phyloP scores from a whole-genome alignment of 2,113 vertebrate species.

The Oreochromis niloticus region DNA sequence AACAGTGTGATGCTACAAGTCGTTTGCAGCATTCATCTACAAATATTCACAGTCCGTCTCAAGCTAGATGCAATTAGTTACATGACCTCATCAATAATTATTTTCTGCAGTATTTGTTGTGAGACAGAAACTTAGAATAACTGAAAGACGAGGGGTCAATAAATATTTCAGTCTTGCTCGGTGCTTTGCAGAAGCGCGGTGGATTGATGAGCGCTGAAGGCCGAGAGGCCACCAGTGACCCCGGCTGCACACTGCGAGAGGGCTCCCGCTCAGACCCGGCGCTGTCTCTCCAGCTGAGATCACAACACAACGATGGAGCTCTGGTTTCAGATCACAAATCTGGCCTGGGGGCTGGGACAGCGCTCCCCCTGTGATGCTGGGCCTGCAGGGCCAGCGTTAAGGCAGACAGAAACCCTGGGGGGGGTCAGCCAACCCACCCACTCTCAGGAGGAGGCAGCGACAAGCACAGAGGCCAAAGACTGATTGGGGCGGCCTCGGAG shows the following conservation, averaged over 20 bases:
- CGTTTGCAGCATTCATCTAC: conserved; percentile 14
- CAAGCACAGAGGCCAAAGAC: conserved; percentile 42
- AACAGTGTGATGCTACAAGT: conserved; percentile 4
- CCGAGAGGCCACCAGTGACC: conserved; percentile 57
- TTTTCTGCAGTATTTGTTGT: conserved; percentile 1
- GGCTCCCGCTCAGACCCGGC: conserved; percentile 49
- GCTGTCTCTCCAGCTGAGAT: conserved; percentile 74
- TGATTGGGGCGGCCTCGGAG: conserved; percentile 36
- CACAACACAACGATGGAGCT: conserved; percentile 61
- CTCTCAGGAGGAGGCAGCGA: conserved; percentile 52
- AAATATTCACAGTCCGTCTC: background rate
- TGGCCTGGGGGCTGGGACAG: conserved; percentile 44
- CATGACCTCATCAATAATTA: conserved; percentile 27
- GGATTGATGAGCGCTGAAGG: conserved; percentile 50
- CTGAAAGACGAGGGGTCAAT: background rate
- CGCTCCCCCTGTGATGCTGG: conserved; percentile 44
- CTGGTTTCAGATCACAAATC: conserved; percentile 68
- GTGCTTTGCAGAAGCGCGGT: conserved; percentile 15
- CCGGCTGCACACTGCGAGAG: conserved; percentile 56
- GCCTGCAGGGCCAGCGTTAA: conserved; percentile 54
- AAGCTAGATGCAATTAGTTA: conserved; percentile 19
- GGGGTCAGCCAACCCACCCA: conserved; percentile 36
- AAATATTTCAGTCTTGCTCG: conserved; percentile 26
- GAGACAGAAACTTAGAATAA: conserved; percentile 4
- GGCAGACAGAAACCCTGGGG: conserved; percentile 63